These are phyloP conservation scores for Sciurus carolinensis DNA, from an alignment of 2,797 vertebrate genomes.

Conservation along the genomic window DNA sequence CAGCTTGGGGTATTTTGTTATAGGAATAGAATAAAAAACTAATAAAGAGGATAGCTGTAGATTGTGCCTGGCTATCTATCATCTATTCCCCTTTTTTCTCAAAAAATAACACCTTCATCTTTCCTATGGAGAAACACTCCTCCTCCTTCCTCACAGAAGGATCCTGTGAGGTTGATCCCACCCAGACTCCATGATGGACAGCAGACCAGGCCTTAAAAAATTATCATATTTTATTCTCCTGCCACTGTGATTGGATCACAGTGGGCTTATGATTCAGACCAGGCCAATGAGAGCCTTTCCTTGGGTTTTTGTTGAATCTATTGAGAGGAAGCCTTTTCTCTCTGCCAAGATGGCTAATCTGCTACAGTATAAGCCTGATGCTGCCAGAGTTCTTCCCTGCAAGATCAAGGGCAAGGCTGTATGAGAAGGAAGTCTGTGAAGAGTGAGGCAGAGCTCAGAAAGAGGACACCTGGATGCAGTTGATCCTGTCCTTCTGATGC, in stretches of 20 bases:
- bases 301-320: not conserved
- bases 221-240: not conserved
- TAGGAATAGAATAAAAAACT: not conserved
- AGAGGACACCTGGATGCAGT: too few relatives aligned
- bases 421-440: not conserved
- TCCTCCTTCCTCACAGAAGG: not conserved
- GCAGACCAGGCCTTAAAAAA: not conserved
- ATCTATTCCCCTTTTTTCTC: not conserved
- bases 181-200: not conserved
- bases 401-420: not conserved
- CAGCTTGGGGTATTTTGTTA: not conserved
- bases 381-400: not conserved
- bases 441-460: not conserved
- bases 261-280: not conserved
- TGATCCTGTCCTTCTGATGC: not conserved
- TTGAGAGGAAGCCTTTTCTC: not conserved
- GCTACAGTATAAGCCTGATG: not conserved
- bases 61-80: not conserved
- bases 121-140: not conserved
- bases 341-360: not conserved
- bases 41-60: not conserved
- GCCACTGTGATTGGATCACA: not conserved
- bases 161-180: not conserved
- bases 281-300: not conserved
- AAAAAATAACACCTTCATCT: not conserved